phyloP scores from a whole-genome alignment of 1,140 invertebrate species.

The Agraylea sexmaculata region DNA sequence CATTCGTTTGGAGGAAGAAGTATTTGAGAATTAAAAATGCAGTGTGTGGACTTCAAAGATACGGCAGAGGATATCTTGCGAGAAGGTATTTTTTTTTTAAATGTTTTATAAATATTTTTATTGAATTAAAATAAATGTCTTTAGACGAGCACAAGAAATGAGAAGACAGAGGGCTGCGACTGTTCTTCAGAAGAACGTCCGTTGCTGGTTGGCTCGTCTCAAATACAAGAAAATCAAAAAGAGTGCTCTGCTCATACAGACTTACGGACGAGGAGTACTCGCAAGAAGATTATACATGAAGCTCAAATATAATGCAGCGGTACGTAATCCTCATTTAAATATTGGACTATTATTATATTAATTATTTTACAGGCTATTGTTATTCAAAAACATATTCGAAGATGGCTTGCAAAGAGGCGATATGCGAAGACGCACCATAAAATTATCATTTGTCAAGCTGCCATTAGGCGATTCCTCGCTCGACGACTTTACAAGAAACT shows the following conservation, averaged over 20 bases:
- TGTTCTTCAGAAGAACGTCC: constrained; percentile 63
- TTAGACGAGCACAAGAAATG: constrained; percentile 52
- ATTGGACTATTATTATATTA: too few species aligned
- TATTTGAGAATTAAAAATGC: constrained; percentile 57
- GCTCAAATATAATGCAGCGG: constrained; percentile 44
- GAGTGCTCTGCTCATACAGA: constrained; percentile 61
- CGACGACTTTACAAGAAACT: constrained; percentile 67
- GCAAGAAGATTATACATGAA: constrained; percentile 44
- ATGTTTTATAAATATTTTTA: constrained; percentile 4
- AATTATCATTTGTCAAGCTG: constrained; percentile 76
- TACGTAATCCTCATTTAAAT: too few species aligned
- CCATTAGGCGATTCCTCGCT: constrained; percentile 65
- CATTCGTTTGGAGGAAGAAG: constrained; percentile 63
- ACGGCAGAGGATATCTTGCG: constrained; percentile 65
- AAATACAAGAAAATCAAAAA: constrained; percentile 52
- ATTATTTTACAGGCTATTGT: too few species aligned
- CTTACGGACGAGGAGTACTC: constrained; percentile 59
- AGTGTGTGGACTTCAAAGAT: constrained; percentile 59
- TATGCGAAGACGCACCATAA: constrained; percentile 51
- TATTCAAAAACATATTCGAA: constrained; percentile 44
- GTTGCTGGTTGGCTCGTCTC: constrained; percentile 60
- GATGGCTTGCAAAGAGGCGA: constrained; percentile 61
- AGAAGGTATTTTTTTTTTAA: constrained; percentile 43
- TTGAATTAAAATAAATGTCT: constrained; percentile 13
- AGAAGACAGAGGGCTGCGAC: constrained; percentile 67